These are phyloP conservation scores for Linepithema humile DNA, from an alignment of 1,140 invertebrate genomes.

Conservation along the genomic window DNA sequence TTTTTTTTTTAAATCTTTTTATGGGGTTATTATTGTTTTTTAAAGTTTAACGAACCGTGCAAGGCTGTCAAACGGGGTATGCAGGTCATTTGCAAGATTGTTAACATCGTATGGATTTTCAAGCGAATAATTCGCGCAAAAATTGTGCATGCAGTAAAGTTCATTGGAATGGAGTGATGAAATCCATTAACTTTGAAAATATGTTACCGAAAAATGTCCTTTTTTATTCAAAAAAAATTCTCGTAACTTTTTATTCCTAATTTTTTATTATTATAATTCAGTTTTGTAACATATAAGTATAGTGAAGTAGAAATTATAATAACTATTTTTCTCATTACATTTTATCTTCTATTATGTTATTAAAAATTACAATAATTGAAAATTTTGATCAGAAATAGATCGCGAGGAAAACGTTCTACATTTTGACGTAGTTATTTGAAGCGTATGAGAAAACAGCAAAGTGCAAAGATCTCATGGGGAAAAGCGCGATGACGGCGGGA, in stretches of 20 bases:
- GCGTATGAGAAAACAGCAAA: slow-evolving; percentile 16
- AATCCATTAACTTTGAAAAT: not conserved
- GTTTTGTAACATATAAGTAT: not conserved
- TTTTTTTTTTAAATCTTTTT: not conserved
- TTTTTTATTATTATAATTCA: not conserved
- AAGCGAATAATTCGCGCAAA: not conserved
- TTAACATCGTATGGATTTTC: slow-evolving; percentile 12
- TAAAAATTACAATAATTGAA: no score
- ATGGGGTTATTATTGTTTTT: not conserved
- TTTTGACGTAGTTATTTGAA: slow-evolving; percentile 15
- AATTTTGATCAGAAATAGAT: not conserved
- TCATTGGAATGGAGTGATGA: not conserved
- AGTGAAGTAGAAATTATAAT: not conserved
- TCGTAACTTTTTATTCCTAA: not conserved
- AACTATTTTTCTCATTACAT: not conserved
- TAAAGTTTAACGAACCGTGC: slow-evolving; percentile 11
- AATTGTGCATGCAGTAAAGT: not conserved
- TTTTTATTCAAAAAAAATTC: no score
- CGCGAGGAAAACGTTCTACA: not conserved
- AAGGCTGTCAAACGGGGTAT: not conserved
- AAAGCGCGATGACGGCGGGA: slow-evolving; percentile 24
- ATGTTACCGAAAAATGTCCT: not conserved
- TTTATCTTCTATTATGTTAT: no score
- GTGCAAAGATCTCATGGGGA: slow-evolving; percentile 21
- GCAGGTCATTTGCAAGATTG: not conserved